Percentiles rank a stretch among this genome's conserved stretches.
Evolutionary conservation across 2,113 vertebrate genomes (phyloP).

Genomic region (Sphyrna mokarran): DNA sequence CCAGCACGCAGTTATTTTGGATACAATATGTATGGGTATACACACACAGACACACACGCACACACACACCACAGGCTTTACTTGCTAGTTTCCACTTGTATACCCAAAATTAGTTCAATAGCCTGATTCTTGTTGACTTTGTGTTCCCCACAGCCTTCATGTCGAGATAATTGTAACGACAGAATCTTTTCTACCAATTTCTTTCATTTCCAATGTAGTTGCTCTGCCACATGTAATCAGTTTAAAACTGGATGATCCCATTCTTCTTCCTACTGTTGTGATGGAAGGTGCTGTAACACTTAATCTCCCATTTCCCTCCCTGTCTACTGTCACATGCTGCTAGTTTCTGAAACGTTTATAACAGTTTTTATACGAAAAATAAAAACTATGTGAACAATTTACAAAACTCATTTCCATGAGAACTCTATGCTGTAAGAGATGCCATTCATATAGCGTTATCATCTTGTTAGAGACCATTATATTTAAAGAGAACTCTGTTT

Average conservation of each 20-base stretch:
- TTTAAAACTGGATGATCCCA: neutral
- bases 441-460: neutral
- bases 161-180: neutral
- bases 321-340: neutral
- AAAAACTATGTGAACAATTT: neutral
- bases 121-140: neutral
- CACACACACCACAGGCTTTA: no score
- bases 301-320: neutral
- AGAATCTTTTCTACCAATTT: neutral
- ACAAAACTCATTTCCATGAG: neutral
- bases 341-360: neutral
- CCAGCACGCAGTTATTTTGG: no score
- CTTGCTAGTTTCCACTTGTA: neutral
- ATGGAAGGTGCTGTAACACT: neutral
- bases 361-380: neutral
- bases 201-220: neutral
- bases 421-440: neutral
- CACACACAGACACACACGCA: no score
- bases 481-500: no score
- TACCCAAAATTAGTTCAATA: neutral
- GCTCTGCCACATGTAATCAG: neutral
- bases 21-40: no score
- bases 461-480: no score
- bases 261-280: neutral
- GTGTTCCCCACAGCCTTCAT: neutral